Base-by-base conservation (phyloP, 2,113 vertebrate species). In the Neotragus pygmaeus region DNA sequence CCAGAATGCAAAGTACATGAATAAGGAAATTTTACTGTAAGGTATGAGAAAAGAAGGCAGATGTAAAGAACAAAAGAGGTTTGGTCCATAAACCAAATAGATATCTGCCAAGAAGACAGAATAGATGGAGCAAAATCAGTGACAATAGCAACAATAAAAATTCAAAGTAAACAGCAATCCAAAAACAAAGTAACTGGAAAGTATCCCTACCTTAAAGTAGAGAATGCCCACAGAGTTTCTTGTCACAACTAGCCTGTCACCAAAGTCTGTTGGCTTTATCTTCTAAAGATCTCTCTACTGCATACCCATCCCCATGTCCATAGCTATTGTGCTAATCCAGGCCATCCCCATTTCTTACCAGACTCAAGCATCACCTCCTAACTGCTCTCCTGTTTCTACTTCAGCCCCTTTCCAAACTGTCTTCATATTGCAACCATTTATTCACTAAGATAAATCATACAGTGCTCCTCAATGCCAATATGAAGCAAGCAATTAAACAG, bases 1-100 rank as follows among this genome's bases (percentile, higher is more conserved):
- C 28, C 60, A 62, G 25, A 73, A 87, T 80, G 27, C 78, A 95
- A 57, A 93, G 36, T 49, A 60, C 57, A 77, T 77, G 6, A 86
- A 21, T n/a, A 82, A 83, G 81, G 33, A 94, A 45, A 43, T 16
- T 93, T 47, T 25, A 83, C 39, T 84, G 58, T 82, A 64, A 53
- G 3, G 39, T 47, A 8, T 55, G 14, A 93, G 25, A 77, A 15
- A 93, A 96, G 27, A 88, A 51, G 43, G 7, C 33, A 86, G 47
- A 82, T n/a, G 16, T 14, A 49, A 95, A 91, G 11, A 39, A 78
- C 55, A 53, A 30, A 75, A 94, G 27, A n/a, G 12, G n/a, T 36
- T 58, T 25, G 3, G 14, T 33, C 17, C 21, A 45, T 62, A 57
- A 93, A 60, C 39, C 39, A 43, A n/a, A 6, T 25, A 53, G 30